These are phyloP conservation scores for Silurus meridionalis DNA, from an alignment of 2,113 vertebrate genomes.

Conservation along the genomic window DNA sequence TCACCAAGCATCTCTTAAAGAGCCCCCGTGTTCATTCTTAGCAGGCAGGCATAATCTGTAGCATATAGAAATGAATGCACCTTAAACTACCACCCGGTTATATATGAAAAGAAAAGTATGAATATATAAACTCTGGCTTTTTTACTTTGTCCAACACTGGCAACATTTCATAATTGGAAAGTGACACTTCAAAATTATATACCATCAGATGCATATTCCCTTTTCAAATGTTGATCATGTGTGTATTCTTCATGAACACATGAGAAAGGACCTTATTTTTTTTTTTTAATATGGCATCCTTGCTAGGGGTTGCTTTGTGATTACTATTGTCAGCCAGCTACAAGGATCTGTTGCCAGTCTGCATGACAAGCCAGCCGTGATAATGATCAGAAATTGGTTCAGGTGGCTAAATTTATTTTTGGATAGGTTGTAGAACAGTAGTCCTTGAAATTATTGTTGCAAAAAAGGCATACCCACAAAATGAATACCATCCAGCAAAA, in stretches of 20 bases:
- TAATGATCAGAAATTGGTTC: constrained; percentile 48
- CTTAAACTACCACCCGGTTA: too few species aligned
- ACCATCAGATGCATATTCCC: neutral
- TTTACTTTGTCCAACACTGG: neutral
- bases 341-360: constrained; percentile 40
- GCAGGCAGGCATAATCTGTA: too few species aligned
- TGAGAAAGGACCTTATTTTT: neutral
- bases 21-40: too few species aligned
- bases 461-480: constrained; percentile 18
- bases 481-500: constrained; percentile 28
- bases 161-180: neutral
- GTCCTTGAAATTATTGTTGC: constrained; percentile 29
- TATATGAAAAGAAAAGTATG: too few species aligned
- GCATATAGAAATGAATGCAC: too few species aligned
- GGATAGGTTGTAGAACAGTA: constrained; percentile 26
- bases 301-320: neutral
- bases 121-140: neutral
- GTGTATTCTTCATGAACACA: neutral
- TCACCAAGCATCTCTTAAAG: too few species aligned
- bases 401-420: constrained; percentile 32
- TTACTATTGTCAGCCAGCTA: constrained; percentile 25
- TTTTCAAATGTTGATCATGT: neutral
- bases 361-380: constrained; percentile 34
- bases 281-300: constrained; percentile 2
- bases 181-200: neutral